A percentile compares a stretch with the other conserved stretches of the same genome.
Evolutionary conservation across 2,797 vertebrate genomes (phyloP).

Genomic region (Hylomyscus alleni): DNA sequence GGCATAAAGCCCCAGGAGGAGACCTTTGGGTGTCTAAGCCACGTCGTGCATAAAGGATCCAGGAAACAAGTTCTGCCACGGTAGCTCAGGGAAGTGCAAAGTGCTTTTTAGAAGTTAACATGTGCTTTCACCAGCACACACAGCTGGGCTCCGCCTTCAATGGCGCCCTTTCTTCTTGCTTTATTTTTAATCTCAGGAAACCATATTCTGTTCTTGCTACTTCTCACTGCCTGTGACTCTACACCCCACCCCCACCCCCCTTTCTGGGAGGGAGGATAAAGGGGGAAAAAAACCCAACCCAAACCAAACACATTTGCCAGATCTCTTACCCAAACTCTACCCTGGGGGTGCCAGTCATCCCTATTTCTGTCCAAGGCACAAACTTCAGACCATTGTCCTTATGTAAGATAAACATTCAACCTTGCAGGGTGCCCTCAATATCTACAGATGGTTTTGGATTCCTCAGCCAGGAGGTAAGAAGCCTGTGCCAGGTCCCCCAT

Average conservation of each 20-base stretch:
- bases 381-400: slow-evolving; percentile 39
- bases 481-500: not conserved
- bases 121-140: not conserved
- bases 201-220: slow-evolving; percentile 34
- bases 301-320: slow-evolving; percentile 9
- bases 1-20: not conserved
- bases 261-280: slow-evolving; percentile 14
- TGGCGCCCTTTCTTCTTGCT: slow-evolving; percentile 67
- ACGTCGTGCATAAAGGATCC: not conserved
- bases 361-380: slow-evolving; percentile 22
- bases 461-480: slow-evolving; percentile 37
- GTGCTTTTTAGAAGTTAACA: slow-evolving; percentile 56
- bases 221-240: slow-evolving; percentile 26
- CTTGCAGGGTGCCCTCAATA: not conserved
- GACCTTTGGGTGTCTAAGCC: not conserved
- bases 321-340: slow-evolving; percentile 64
- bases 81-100: slow-evolving; percentile 2
- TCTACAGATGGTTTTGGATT: slow-evolving; percentile 33
- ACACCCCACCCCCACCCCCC: not conserved
- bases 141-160: slow-evolving; percentile 63
- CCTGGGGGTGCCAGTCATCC: not conserved
- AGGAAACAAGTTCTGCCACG: not conserved
- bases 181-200: slow-evolving; percentile 77
- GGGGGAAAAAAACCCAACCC: not conserved
- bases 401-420: not conserved